Percentiles rank a stretch among this genome's conserved stretches.
Conservation (phyloP, 2,888 invertebrate genomes). For the Augiades crinisus region DNA sequence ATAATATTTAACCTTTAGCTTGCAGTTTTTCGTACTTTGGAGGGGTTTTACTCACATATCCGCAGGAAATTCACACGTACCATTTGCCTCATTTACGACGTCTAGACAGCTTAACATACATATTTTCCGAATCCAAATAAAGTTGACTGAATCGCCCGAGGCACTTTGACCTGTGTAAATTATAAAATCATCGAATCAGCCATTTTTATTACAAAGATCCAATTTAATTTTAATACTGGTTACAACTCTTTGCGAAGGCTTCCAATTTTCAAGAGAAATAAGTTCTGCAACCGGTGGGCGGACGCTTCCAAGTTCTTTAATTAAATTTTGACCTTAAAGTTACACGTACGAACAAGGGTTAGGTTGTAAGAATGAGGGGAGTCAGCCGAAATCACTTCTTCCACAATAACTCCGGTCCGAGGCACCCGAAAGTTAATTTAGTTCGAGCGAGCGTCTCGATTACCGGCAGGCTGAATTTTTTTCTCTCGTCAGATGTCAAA, state of each 20-base stretch:
- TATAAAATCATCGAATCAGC: too few species aligned
- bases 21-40: too few species aligned
- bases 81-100: too few species aligned
- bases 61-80: too few species aligned
- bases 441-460: conserved; percentile 41
- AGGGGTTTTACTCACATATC: too few species aligned
- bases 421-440: conserved; percentile 56
- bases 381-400: conserved; percentile 28
- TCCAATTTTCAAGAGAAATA: background rate
- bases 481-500: conserved; percentile 64
- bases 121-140: too few species aligned
- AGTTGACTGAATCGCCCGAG: too few species aligned
- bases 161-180: too few species aligned
- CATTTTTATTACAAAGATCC: background rate
- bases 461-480: conserved; percentile 50
- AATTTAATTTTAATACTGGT: background rate
- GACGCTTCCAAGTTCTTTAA: conserved; percentile 1
- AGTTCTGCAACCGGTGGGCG: background rate
- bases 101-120: too few species aligned
- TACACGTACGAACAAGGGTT: conserved; percentile 14
- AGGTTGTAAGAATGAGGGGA: conserved; percentile 27
- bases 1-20: too few species aligned
- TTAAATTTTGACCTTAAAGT: conserved; percentile 18
- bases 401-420: conserved; percentile 32
- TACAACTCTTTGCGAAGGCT: background rate